These are phyloP conservation scores for Chalcosyrphus nemorum DNA, from an alignment of 2,888 invertebrate species.

Conservation along the genomic window DNA sequence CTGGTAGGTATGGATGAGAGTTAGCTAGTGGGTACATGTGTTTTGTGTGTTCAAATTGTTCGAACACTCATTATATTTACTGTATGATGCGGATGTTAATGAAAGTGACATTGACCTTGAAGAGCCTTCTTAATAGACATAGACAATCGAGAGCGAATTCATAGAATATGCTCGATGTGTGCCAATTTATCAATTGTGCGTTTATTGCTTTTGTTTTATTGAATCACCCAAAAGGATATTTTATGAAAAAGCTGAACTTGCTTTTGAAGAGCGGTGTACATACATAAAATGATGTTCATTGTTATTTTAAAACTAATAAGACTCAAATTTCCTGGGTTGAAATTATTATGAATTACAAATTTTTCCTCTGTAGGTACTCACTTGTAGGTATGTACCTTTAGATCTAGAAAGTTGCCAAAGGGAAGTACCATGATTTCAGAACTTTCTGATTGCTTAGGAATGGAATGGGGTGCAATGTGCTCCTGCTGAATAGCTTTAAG, in stretches of 20 bases:
- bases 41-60: background rate
- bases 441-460: too few relatives aligned
- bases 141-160: background rate
- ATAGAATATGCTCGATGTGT: slow-evolving; percentile 2
- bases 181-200: slow-evolving; percentile 10
- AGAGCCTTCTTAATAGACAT: background rate
- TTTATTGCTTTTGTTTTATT: background rate
- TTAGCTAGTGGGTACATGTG: background rate
- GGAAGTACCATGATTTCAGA: too few relatives aligned
- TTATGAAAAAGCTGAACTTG: background rate
- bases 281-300: too few relatives aligned
- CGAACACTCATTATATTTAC: background rate
- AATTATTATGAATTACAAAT: too few relatives aligned
- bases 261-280: background rate
- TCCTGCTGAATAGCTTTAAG: too few relatives aligned
- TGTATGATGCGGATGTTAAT: background rate
- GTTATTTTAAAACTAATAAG: too few relatives aligned
- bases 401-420: too few relatives aligned
- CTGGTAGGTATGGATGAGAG: background rate
- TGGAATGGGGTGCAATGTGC: too few relatives aligned
- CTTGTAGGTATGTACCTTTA: too few relatives aligned
- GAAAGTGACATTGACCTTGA: slow-evolving; percentile 35
- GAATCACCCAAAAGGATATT: background rate
- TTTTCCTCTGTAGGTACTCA: too few relatives aligned
- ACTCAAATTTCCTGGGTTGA: too few relatives aligned